phyloP scores from a whole-genome alignment of 2,797 vertebrate genomes.

The Phalanger gymnotis region DNA sequence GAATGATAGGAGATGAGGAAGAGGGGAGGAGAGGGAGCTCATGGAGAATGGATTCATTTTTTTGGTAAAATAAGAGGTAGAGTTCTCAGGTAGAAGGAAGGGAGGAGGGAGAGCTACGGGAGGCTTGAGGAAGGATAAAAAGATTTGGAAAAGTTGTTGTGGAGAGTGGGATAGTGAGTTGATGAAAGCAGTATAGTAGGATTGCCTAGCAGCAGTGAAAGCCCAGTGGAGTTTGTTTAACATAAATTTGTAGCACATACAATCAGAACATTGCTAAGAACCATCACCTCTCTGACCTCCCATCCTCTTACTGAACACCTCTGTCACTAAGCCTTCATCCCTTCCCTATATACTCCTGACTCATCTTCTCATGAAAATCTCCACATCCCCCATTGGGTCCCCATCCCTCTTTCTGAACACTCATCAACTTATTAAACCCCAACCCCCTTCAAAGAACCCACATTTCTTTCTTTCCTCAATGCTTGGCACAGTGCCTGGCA shows the following conservation, averaged over 20 bases:
- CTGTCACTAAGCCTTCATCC: neutral
- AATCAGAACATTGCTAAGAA: neutral
- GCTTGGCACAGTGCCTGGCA: neutral
- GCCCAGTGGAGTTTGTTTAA: neutral
- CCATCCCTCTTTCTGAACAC: neutral
- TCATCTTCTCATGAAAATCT: neutral
- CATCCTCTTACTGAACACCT: neutral
- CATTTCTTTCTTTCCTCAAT: neutral
- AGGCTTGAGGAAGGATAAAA: neutral
- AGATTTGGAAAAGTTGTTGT: neutral
- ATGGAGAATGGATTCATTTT: neutral
- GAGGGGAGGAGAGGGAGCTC: neutral
- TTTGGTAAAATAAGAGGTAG: neutral
- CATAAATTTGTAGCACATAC: neutral
- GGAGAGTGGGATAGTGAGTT: neutral
- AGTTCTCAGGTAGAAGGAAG: neutral
- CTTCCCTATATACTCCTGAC: neutral
- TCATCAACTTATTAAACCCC: neutral
- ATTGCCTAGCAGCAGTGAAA: neutral
- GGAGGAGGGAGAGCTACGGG: neutral
- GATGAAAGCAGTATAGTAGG: neutral
- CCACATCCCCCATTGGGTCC: neutral
- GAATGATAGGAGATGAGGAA: neutral
- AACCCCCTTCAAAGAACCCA: neutral
- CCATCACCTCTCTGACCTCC: neutral